A percentile compares a stretch with the other conserved stretches of the same genome.
Evolutionary conservation across 2,888 invertebrate species (phyloP).

Genomic region (Cheilosia soror): DNA sequence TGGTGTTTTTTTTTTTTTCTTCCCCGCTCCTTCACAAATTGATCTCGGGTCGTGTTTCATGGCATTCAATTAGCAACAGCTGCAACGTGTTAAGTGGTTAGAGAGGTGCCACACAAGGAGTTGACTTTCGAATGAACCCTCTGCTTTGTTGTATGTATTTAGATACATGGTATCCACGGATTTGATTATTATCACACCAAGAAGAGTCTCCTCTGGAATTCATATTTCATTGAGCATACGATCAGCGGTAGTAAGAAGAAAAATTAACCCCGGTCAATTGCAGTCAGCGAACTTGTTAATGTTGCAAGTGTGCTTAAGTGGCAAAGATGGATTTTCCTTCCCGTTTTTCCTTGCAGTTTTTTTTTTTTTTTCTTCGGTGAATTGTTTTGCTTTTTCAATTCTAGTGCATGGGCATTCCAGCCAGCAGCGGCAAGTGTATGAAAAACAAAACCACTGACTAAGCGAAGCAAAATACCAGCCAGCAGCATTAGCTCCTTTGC

Average conservation of each 20-base stretch:
- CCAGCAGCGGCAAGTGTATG: constrained; percentile 7
- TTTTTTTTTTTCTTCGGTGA: not conserved
- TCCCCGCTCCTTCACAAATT: constrained; percentile 2
- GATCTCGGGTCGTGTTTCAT: constrained; percentile 46
- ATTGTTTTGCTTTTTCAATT: constrained; percentile 30
- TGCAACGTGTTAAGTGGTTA: constrained; percentile 58
- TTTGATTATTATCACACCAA: constrained; percentile 27
- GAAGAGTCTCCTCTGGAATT: not conserved
- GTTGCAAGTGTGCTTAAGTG: constrained; percentile 67
- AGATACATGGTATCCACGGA: constrained; percentile 10
- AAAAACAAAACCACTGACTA: constrained; percentile 13
- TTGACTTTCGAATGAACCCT: constrained; percentile 51
- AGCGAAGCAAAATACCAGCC: not conserved
- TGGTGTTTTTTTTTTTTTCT: constrained; percentile 10
- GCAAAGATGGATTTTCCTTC: constrained; percentile 21
- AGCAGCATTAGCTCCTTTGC: constrained; percentile 46
- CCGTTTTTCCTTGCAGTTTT: not conserved
- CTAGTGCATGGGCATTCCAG: constrained; percentile 50
- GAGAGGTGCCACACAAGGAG: constrained; percentile 59
- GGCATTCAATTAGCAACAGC: constrained; percentile 68
- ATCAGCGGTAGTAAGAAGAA: not conserved
- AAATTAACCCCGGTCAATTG: constrained; percentile 72
- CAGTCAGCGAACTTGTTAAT: constrained; percentile 74
- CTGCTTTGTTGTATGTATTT: constrained; percentile 4
- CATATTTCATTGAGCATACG: constrained; percentile 37